Base-by-base conservation (phyloP, 2,888 invertebrate species). In the Crocallis elinguaria region DNA sequence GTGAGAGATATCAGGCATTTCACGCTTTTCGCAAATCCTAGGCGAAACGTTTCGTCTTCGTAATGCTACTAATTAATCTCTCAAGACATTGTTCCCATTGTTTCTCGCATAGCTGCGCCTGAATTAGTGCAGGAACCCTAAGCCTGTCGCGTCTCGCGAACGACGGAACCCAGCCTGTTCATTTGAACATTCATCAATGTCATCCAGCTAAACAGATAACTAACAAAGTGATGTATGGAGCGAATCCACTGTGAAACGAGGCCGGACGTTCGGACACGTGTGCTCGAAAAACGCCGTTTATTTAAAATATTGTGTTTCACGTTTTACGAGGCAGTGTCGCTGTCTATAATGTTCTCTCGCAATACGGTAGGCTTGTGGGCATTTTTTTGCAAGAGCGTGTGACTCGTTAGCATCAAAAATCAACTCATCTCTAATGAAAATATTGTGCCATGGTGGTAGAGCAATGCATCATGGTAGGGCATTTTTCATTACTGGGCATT, bases 201-300 rank as follows among this genome's bases (percentile, higher is more conserved):
- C 84, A 84, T 69, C 69, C 67, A 66, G 71, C 76, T 77, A 80
- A 82, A 82, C 80, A 84, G 84, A 84, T 82, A 84, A 82, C 82
- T 81, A 81, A 79, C 80, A 72, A 78, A 77, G 82, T 85, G 84
- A 85, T 84, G 79, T 84, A 85, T 84, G 82, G 77, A 78, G 77
- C 69, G 77, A 77, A 79, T 74, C 64, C 71, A 74, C 76, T 78
- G 82, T 79, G 75, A 77, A 83, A 81, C 77, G 69, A 76, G 76
- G 57, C 70, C 63, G 66, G 71, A 62, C 63, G 60, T 51, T 60
- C 62, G 48, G 35, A 61, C 67, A 67, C 65, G 67, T 55, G 66
- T 58, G 56, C 62, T 65, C 51, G 63, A 35, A 69, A 72, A 71
- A 69, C 52, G 59, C 53, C 53, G 60, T 60, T 59, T 51, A 49